These are phyloP conservation scores for Australoheros scitulus DNA, from an alignment of 2,113 vertebrate species.

Conservation along the genomic window DNA sequence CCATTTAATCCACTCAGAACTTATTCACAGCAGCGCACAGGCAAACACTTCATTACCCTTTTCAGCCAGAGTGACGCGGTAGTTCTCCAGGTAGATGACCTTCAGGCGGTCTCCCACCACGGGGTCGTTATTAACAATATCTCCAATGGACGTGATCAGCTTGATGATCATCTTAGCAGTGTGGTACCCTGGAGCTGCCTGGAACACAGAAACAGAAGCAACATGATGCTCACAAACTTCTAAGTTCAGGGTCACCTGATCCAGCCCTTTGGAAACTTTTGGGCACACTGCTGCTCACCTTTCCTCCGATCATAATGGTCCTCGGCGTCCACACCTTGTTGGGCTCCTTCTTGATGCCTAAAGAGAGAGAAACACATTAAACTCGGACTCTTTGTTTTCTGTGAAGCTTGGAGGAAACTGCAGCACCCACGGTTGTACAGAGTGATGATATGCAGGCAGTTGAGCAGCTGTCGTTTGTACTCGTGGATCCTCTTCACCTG, in stretches of 20 bases:
- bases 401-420: neutral
- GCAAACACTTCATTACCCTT: slow-evolving; percentile 78
- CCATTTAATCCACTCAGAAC: neutral
- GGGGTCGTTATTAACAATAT: slow-evolving; percentile 89
- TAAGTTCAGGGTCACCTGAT: neutral
- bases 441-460: slow-evolving; percentile 91
- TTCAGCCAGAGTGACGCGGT: slow-evolving; percentile 90
- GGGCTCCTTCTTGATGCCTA: slow-evolving; percentile 90
- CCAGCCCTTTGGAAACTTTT: neutral
- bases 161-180: slow-evolving; percentile 95
- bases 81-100: slow-evolving; percentile 93
- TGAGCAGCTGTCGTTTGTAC: slow-evolving; percentile 92
- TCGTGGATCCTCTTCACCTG: slow-evolving; percentile 94
- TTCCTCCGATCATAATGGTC: slow-evolving; percentile 93
- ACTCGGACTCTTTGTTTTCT: neutral
- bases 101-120: slow-evolving; percentile 89
- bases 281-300: slow-evolving; percentile 74
- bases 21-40: neutral
- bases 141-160: slow-evolving; percentile 89
- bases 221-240: neutral
- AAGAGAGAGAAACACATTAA: neutral
- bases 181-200: slow-evolving; percentile 94
- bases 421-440: slow-evolving; percentile 88
- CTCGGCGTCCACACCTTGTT: slow-evolving; percentile 86
- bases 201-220: neutral